Conservation (phyloP, 2,113 vertebrate genomes). For the Xyliphius kryptos region DNA sequence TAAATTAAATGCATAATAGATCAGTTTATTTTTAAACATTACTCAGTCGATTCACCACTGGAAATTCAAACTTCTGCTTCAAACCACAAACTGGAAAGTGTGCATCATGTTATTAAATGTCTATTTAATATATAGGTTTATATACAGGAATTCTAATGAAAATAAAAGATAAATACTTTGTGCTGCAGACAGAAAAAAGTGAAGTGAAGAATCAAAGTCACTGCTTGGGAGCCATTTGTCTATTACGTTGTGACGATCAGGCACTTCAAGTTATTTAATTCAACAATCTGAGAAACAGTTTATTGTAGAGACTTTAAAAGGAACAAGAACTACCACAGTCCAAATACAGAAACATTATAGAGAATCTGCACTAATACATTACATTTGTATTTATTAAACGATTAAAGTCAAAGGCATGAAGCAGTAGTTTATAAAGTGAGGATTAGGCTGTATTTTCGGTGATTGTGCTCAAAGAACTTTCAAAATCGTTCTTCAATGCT, state of each 20-base stretch:
- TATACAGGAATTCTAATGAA: neutral
- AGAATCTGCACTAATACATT: neutral
- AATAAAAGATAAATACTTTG: neutral
- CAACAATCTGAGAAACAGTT: neutral
- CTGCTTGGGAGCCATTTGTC: neutral
- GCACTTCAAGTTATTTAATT: neutral
- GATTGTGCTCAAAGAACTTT: neutral
- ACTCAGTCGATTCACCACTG: neutral
- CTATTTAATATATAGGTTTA: neutral
- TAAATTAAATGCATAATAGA: slow-evolving; percentile 28
- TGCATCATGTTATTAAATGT: slow-evolving; percentile 8
- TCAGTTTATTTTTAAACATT: slow-evolving; percentile 60
- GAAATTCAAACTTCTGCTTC: slow-evolving; percentile 5
- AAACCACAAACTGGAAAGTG: slow-evolving; percentile 4
- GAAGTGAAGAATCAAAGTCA: neutral
- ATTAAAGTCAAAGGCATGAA: neutral
- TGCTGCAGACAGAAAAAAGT: neutral
- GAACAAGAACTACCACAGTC: neutral
- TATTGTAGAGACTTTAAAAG: neutral
- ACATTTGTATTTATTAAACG: neutral
- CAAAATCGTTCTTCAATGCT: slow-evolving; percentile 55
- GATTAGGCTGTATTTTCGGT: neutral
- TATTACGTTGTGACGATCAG: neutral
- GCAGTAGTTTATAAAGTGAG: too few relatives aligned
- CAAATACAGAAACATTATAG: neutral